phyloP scores from a whole-genome alignment of 2,888 invertebrate genomes.

The Cantharis rufa region DNA sequence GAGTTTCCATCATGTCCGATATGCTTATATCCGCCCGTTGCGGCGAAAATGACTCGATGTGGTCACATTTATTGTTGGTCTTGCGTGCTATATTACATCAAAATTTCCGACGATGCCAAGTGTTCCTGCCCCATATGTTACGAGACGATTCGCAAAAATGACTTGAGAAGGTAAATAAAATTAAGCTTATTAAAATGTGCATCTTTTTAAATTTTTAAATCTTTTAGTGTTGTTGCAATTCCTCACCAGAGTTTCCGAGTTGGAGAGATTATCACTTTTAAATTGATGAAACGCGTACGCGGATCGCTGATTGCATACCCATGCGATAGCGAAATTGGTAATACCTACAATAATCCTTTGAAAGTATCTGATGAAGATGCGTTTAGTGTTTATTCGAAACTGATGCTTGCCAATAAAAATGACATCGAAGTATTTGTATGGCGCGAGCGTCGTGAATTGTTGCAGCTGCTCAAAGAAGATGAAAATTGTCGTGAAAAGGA shows the following conservation, averaged over 20 bases:
- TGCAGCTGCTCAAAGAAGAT: slow-evolving; percentile 65
- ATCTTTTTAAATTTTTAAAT: too few relatives aligned
- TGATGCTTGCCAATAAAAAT: slow-evolving; percentile 71
- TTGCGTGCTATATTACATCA: slow-evolving; percentile 90
- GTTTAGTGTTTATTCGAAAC: slow-evolving; percentile 71
- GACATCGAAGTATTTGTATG: slow-evolving; percentile 71
- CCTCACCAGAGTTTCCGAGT: slow-evolving; percentile 60
- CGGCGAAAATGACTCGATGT: slow-evolving; percentile 91
- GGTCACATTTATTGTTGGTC: slow-evolving; percentile 97
- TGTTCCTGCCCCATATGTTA: slow-evolving; percentile 92
- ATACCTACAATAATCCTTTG: slow-evolving; percentile 48
- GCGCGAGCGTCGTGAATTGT: slow-evolving; percentile 72
- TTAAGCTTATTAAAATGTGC: too few relatives aligned
- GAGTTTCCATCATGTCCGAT: slow-evolving; percentile 85
- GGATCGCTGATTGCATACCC: slow-evolving; percentile 63
- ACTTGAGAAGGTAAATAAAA: slow-evolving; percentile 75
- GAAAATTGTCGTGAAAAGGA: slow-evolving; percentile 80
- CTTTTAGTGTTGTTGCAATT: slow-evolving; percentile 63
- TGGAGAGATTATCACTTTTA: slow-evolving; percentile 75
- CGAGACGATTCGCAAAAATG: slow-evolving; percentile 76
- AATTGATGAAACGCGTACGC: slow-evolving; percentile 72
- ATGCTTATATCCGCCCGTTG: slow-evolving; percentile 83
- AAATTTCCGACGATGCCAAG: slow-evolving; percentile 81
- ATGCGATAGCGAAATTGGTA: slow-evolving; percentile 51
- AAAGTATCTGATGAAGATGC: slow-evolving; percentile 58